Evolutionary conservation across 2,888 invertebrate species (phyloP).

Genomic region (Lamellibrachia satsuma): DNA sequence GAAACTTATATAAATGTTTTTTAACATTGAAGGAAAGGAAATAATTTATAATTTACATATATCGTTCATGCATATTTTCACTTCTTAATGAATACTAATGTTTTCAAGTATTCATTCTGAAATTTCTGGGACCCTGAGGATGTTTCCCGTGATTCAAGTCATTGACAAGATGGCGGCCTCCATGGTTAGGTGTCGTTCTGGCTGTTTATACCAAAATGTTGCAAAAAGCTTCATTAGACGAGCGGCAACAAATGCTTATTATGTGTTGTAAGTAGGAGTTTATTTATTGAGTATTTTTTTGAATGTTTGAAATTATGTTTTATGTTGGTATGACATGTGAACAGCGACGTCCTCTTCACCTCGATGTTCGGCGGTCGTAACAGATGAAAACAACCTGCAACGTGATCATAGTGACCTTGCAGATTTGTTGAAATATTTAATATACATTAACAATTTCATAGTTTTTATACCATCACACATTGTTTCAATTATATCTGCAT

Average conservation of each 20-base stretch:
- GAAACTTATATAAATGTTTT: neutral
- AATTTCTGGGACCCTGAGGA: neutral
- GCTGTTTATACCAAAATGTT: conserved; percentile 28
- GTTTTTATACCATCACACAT: neutral
- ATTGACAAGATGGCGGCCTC: conserved; percentile 43
- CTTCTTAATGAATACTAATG: neutral
- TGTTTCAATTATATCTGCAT: neutral
- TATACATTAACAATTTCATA: neutral
- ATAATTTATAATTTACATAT: neutral
- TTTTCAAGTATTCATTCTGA: neutral
- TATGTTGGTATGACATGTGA: conserved; percentile 17
- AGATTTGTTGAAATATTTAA: conserved; percentile 20
- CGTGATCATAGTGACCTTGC: neutral
- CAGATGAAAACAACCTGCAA: neutral
- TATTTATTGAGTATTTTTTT: conserved; percentile 18
- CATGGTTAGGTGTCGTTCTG: conserved; percentile 39
- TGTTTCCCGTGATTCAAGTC: neutral
- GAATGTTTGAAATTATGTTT: neutral
- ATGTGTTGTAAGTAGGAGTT: conserved; percentile 48
- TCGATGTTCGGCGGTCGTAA: neutral
- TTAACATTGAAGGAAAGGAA: neutral
- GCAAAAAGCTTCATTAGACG: conserved; percentile 25
- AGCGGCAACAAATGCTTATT: conserved; percentile 40
- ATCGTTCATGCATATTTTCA: neutral
- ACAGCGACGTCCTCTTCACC: neutral